Evolutionary conservation across 2,113 vertebrate genomes (phyloP).

Genomic region (Ochotona princeps): DNA sequence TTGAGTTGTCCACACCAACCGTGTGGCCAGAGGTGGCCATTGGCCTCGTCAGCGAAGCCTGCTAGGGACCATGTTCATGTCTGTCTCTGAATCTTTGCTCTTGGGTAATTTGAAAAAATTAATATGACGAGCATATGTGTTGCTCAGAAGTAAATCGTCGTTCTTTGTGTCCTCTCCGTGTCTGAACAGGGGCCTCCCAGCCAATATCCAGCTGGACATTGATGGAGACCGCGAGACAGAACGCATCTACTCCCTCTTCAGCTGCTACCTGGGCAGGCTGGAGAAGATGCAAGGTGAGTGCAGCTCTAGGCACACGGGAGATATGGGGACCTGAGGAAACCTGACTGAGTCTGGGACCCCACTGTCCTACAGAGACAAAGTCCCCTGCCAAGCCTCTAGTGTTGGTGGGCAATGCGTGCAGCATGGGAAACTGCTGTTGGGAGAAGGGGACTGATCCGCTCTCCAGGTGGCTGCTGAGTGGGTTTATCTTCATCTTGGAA

Average conservation of each 20-base stretch:
- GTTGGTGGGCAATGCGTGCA: neutral
- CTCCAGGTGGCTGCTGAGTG: too few species aligned
- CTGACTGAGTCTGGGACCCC: too few species aligned
- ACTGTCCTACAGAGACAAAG: too few species aligned
- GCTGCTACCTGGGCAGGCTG: constrained; percentile 94
- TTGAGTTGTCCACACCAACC: too few species aligned
- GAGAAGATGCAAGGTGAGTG: constrained; percentile 97
- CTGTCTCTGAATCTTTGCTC: neutral
- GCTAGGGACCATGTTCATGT: neutral
- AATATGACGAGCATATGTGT: neutral
- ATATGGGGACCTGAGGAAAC: too few species aligned
- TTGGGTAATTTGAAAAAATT: neutral
- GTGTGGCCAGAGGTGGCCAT: neutral
- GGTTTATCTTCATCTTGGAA: too few species aligned
- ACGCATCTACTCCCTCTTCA: constrained; percentile 97
- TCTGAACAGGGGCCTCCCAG: constrained; percentile 92
- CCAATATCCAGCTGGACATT: constrained; percentile 98
- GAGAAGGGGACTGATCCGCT: too few species aligned
- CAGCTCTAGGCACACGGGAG: neutral
- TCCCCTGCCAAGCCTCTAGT: too few species aligned
- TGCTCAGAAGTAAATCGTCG: neutral
- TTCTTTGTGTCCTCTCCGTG: neutral
- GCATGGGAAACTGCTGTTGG: too few species aligned
- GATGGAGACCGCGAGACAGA: constrained; percentile 98
- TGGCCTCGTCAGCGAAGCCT: neutral